Conservation (phyloP, 1,140 invertebrate genomes). For the Apolygus lucorum region DNA sequence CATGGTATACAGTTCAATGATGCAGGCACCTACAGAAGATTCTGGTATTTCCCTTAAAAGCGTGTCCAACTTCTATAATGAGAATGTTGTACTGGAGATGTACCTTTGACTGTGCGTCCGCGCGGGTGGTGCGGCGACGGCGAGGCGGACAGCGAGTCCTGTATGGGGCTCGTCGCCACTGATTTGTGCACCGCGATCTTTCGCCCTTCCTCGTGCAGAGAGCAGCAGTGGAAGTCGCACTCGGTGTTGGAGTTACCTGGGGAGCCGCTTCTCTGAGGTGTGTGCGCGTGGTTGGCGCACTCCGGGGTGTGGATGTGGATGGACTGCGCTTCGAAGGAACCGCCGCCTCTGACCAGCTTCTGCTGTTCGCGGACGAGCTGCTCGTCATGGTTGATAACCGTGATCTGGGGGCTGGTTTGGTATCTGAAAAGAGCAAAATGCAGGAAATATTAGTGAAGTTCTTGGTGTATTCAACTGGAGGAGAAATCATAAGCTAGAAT, state of each 20-base stretch:
- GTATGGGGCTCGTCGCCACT: slow-evolving; percentile 82
- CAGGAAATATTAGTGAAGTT: too few relatives aligned
- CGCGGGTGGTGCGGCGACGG: slow-evolving; percentile 43
- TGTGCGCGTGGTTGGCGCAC: slow-evolving; percentile 63
- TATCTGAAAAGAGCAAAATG: slow-evolving; percentile 35
- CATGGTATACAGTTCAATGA: too few relatives aligned
- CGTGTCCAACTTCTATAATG: too few relatives aligned
- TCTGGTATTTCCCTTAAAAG: too few relatives aligned
- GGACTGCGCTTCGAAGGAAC: slow-evolving; percentile 57
- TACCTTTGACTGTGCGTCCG: background rate
- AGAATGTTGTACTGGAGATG: too few relatives aligned
- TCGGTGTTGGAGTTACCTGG: slow-evolving; percentile 55
- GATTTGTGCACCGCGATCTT: slow-evolving; percentile 83
- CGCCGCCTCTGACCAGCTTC: slow-evolving; percentile 54
- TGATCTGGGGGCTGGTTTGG: slow-evolving; percentile 66
- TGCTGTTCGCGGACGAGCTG: slow-evolving; percentile 38
- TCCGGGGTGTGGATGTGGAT: slow-evolving; percentile 71
- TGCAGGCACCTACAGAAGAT: too few relatives aligned
- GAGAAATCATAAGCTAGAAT: too few relatives aligned
- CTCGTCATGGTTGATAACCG: slow-evolving; percentile 82
- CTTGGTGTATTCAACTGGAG: too few relatives aligned
- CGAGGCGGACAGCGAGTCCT: slow-evolving; percentile 63
- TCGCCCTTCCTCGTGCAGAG: slow-evolving; percentile 81
- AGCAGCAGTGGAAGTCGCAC: slow-evolving; percentile 92
- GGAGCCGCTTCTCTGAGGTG: slow-evolving; percentile 51